Evolutionary conservation across 2,888 invertebrate genomes (phyloP), one percentile per base, ranked within the genome.

Genomic region (Drosophila niveifrons): DNA sequence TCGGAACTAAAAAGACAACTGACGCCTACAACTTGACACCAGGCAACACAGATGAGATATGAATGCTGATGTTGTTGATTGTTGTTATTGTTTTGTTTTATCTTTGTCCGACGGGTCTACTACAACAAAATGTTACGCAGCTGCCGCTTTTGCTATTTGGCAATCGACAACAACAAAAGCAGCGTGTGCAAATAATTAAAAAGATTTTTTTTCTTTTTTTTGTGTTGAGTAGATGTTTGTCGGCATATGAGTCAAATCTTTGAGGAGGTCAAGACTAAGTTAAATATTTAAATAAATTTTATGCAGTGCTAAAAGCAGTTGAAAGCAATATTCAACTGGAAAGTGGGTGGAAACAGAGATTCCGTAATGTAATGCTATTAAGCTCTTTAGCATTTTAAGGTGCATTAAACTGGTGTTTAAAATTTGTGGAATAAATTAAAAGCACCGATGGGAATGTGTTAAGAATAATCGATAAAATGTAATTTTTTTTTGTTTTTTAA

Each of bases 161-260:
- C 66, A 81, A 67, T 69, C 52, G 15, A 43, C 61, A 59, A 70
- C 50, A 56, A 55, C 46, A 43, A 59, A 64, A 78, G 50, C 29
- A 50, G 67, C 75, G 81, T 78, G 84, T 81, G 76, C 69, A 78
- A 82, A 83, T 84, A 79, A 75, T 79, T 75, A 79, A 77, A 68
- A 70, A 59, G 53, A 66, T 79, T 76, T 41, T 34, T 63, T 31
- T 48, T 34, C n/a, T 8, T 15, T 11, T 36, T 39, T 36, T 51
- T 39, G 13, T 23, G n/a, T n/a, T n/a, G 23, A 23, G 23, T 23
- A 72, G 74, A 70, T 53, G 50, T 61, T 66, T 66, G 57, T 41
- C 56, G 64, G 64, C 66, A 61, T 41, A 15, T 41, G 39, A 44
- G 31, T 58, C 53, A 65, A 74, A 52, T 57, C 47, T 36, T 34